Evolutionary conservation across 1,140 invertebrate genomes (phyloP), one percentile per base, ranked within the genome.

Genomic region (Hylyphantes graminicola): DNA sequence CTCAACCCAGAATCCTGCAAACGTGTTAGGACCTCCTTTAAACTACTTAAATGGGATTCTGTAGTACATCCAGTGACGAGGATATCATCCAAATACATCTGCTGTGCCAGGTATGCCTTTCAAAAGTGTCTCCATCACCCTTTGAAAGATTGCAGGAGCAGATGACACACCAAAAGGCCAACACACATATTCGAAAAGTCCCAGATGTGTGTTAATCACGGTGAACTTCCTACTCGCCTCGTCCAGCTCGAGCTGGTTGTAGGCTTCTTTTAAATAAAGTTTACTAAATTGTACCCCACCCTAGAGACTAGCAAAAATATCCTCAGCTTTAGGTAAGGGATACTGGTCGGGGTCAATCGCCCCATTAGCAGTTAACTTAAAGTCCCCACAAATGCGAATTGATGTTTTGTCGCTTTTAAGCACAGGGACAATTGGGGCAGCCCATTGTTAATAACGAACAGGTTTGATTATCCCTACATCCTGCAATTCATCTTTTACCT

Each of bases 391-490:
- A 53, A 92, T 88, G 19, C 91, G 85, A 50, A 72, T 51, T 54
- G 90, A 85, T 17, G 87, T 85, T 11, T 89, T 90, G 86, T 92
- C 88, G 0, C 88, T 70, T 83, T 92, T 92, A 19, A 87, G 54
- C 0, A 92, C 89, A 4, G 89, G 87, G 0, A 92, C 91, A 9
- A 92, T 86, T 0, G 91, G 91, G 7, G 91, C 89, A 8, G 89
- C 90, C 91, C 91, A 92, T 64, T 91, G 88, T n/a, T 88, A 89
- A 83, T 72, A 84, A 67, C 89, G 87, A 17, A 91, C 88, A 72
- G 87, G 86, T 72, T 86, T 67, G 17, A 91, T 89, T 19, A 90
- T 87, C 54, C 89, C 89, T 75, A 89, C 85, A 9, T 72, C 35
- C 50, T 88, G 87, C 53, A 91, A 82, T 87, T 91, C 88, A 8